phyloP scores from a whole-genome alignment of 1,140 invertebrate species.

The Conopomorpha cramerella region DNA sequence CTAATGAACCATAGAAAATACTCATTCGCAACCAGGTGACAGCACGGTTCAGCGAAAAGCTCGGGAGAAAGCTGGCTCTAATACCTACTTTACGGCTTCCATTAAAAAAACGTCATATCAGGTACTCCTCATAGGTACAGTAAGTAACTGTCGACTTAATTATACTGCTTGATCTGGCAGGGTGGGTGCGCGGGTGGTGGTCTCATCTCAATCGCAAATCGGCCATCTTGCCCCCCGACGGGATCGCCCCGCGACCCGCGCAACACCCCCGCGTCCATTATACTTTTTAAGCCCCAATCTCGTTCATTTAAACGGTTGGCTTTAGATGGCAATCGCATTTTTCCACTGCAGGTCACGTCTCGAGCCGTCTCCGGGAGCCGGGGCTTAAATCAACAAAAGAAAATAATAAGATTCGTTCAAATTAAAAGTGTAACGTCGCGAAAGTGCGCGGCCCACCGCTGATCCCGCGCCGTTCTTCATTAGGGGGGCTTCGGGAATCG shows the following conservation, averaged over 20 bases:
- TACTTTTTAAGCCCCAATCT: constrained; percentile 70
- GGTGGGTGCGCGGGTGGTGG: constrained; percentile 19
- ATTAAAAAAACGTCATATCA: too few relatives aligned
- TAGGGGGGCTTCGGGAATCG: constrained; percentile 31
- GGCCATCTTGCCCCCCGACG: constrained; percentile 53
- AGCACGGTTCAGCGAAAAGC: too few relatives aligned
- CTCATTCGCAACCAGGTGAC: too few relatives aligned
- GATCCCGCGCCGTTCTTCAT: constrained; percentile 51
- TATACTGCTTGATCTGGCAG: constrained; percentile 50
- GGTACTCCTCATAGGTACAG: too few relatives aligned
- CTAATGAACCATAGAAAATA: too few relatives aligned
- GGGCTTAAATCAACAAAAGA: constrained; percentile 69
- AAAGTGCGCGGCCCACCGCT: constrained; percentile 32
- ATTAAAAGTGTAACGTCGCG: constrained; percentile 70
- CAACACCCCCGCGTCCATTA: constrained; percentile 54
- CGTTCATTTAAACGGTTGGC: constrained; percentile 68
- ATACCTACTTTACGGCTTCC: too few relatives aligned
- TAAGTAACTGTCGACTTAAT: constrained; percentile 36
- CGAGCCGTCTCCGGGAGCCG: constrained; percentile 53
- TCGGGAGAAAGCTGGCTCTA: too few relatives aligned
- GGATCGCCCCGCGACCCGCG: constrained; percentile 31
- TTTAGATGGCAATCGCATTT: constrained; percentile 68
- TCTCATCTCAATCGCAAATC: constrained; percentile 61
- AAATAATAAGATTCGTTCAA: constrained; percentile 68
- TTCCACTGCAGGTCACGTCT: constrained; percentile 67